A percentile compares a stretch with the other conserved stretches of the same genome.
phyloP scores from a whole-genome alignment of 2,113 vertebrate genomes.

The Menidia beryllina region DNA sequence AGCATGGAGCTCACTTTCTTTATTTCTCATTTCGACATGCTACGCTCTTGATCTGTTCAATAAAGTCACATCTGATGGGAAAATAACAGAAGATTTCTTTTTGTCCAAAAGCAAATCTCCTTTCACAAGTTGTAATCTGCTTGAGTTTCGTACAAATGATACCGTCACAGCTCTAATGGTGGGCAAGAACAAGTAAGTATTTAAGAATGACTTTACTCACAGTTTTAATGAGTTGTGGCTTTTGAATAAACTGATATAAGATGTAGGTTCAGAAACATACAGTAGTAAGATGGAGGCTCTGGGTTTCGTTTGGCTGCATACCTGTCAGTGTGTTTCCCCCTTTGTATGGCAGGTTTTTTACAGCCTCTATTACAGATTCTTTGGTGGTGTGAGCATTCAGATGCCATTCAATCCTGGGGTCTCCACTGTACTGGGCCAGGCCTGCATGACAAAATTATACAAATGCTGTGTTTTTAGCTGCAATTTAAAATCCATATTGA shows the following conservation, averaged over 20 bases:
- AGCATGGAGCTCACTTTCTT: not conserved
- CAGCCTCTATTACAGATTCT: constrained; percentile 90
- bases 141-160: no score
- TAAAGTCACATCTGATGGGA: not conserved
- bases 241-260: no score
- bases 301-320: constrained; percentile 48
- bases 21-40: not conserved
- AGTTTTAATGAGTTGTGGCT: no score
- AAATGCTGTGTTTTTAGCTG: not conserved
- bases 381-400: constrained; percentile 90
- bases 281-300: not conserved
- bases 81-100: not conserved
- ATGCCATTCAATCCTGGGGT: constrained; percentile 97
- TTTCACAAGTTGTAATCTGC: no score
- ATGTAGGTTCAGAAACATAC: no score
- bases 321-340: constrained; percentile 97
- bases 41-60: not conserved
- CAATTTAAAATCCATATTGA: not conserved
- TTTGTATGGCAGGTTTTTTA: constrained; percentile 94
- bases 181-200: no score
- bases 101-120: not conserved
- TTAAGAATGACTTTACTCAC: no score
- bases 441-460: constrained; percentile 75
- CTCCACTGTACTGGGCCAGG: constrained; percentile 95
- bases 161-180: no score